Evolutionary conservation across 2,888 invertebrate species (phyloP), one percentile per base, ranked within the genome.

Genomic region (Ligdia adustata): DNA sequence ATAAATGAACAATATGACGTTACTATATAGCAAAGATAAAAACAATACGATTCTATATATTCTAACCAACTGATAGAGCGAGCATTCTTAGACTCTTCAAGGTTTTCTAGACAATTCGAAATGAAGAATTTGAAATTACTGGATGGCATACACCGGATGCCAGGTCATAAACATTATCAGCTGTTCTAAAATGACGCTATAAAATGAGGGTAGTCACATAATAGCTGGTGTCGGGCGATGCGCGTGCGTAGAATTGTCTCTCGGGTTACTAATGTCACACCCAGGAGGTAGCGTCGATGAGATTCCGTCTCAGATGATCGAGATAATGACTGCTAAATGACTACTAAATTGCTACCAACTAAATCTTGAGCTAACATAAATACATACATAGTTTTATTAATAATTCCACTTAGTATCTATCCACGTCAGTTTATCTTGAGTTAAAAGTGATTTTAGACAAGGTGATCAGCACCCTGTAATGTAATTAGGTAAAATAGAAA

Each of bases 131-230:
- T 60, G 52, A 55, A 57, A 55, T 61, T 52, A 54, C 44, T 47
- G 47, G 46, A 35, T 54, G 37, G 64, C 65, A 62, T 60, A 60
- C 58, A 65, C 70, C 73, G 73, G 75, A 76, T 74, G 69, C 66
- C 59, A 50, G 34, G 62, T 69, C 63, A 62, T 76, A 72, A 75
- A 73, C 52, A 66, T 65, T 69, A 73, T 71, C 75, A 72, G 69
- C 68, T 71, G 66, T 57, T 72, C 67, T 69, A 65, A 69, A 66
- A 64, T 60, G 60, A 49, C 57, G 67, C 60, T 66, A 69, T 72
- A 65, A 63, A 65, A 70, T 60, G 75, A 68, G 75, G 83, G 79
- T 81, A 79, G 75, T 69, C 66, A 69, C 68, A 71, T 59, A 46
- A 40, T 40, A 29, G 3, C 56, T 43, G 70, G 77, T 72, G 73